Evolutionary conservation across 2,797 vertebrate genomes (phyloP).

Genomic region (Falco naumanni): DNA sequence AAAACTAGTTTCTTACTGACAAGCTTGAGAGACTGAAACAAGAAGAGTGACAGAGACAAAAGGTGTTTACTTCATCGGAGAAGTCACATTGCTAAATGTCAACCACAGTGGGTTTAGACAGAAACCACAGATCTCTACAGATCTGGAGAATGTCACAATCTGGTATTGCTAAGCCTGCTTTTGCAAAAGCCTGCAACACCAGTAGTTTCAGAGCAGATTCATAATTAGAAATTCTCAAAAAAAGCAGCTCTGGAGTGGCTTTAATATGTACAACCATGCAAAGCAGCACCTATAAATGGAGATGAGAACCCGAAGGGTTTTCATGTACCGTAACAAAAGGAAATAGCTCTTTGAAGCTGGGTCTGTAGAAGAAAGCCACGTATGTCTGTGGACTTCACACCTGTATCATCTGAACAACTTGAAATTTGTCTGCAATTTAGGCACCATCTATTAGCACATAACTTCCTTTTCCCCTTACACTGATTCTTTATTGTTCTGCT

Average conservation of each 20-base stretch:
- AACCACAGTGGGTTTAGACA: constrained; percentile 57
- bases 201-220: neutral
- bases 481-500: neutral
- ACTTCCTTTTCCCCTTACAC: neutral
- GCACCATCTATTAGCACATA: neutral
- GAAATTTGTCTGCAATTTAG: neutral
- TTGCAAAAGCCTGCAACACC: constrained; percentile 42
- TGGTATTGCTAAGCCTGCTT: constrained; percentile 4
- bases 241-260: neutral
- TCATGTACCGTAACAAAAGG: neutral
- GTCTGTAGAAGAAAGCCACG: neutral
- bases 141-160: constrained; percentile 60
- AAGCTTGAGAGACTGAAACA: neutral
- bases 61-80: constrained; percentile 53
- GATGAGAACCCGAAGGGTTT: neutral
- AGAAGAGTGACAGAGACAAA: constrained; percentile 20
- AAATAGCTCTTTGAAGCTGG: neutral
- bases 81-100: constrained; percentile 57
- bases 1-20: neutral
- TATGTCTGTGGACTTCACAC: neutral
- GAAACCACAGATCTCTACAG: constrained; percentile 23
- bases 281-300: neutral
- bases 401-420: neutral
- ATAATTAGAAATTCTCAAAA: neutral
- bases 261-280: neutral